Percentiles rank a stretch among this genome's conserved stretches.
Conservation (phyloP, 2,888 invertebrate genomes). For the Allygus modestus region DNA sequence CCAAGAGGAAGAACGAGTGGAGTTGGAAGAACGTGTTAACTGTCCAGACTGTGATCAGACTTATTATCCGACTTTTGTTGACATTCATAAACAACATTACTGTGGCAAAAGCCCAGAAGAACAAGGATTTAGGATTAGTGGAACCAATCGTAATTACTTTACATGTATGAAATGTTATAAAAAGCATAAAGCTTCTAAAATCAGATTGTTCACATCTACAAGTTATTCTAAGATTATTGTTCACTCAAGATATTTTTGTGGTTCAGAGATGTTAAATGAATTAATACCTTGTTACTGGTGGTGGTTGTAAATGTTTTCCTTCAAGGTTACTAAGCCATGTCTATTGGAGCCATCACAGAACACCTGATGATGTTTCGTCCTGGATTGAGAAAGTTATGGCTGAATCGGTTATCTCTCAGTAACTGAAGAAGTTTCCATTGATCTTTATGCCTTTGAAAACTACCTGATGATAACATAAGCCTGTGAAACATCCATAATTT, state of each 20-base stretch:
- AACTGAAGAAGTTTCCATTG: too few species aligned
- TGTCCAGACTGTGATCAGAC: background rate
- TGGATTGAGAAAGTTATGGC: background rate
- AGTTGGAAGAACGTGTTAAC: background rate
- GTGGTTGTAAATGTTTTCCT: background rate
- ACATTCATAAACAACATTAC: background rate
- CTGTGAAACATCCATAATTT: too few species aligned
- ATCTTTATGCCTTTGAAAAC: too few species aligned
- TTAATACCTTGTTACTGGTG: background rate
- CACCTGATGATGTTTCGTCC: background rate
- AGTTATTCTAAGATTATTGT: background rate
- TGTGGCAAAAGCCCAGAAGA: background rate
- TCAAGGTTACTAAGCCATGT: background rate
- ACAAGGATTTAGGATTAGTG: background rate
- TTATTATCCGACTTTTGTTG: background rate
- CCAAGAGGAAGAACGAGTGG: too few species aligned
- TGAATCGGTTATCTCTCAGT: too few species aligned
- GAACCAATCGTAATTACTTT: background rate
- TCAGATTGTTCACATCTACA: background rate
- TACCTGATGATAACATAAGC: too few species aligned
- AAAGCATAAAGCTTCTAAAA: too few species aligned
- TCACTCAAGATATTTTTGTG: background rate
- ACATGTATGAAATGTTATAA: background rate
- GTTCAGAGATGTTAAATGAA: background rate
- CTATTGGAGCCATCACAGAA: background rate